Base-by-base conservation (phyloP, 2,113 vertebrate genomes). In the Jacana jacana region DNA sequence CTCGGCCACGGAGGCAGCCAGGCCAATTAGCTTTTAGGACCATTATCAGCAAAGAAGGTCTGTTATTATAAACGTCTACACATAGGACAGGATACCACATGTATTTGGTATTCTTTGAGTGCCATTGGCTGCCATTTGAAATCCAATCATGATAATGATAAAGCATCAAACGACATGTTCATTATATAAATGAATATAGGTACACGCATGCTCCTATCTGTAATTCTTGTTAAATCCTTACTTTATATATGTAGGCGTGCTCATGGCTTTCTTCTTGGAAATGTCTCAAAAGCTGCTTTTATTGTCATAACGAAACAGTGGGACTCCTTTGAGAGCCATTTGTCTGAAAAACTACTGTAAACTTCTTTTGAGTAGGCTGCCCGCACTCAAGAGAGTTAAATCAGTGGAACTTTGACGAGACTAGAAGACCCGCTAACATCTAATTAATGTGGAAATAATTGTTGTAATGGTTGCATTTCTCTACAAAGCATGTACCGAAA, bases 391-490 rank as follows among this genome's bases (percentile, higher is more conserved):
- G 83, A 93, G 88, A 94, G 66, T 94, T 91, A 86, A 89, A 92
- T 92, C 37, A 35, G 73, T 93, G 64, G 78, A 89, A 96, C 52
- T 87, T 95, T 57, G 75, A 78, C 33, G 2, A 93, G 79, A 86
- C 35, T 55, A 57, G 86, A 86, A 93, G 61, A 91, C 42, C 70
- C 54, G 39, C 78, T 92, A 92, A 89, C 94, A 95, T 79, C 77
- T 91, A 91, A 94, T 86, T 96, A 89, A 94, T 66, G 86, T 72
- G 87, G 66, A 81, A 73, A 78, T 89, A 96, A 86, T 89, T 91
- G 60, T 93, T 66, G 66, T 78, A 92, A 93, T 89, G 60, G 12
- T 82, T 81, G 30, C 57, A 24, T 49, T 95, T 93, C 66, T 95
- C 46, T 87, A 79, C 58, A 81, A 90, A 72, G 81, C 70, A 33